These are phyloP conservation scores for Serinus canaria DNA, from an alignment of 2,113 vertebrate genomes.

Conservation along the genomic window DNA sequence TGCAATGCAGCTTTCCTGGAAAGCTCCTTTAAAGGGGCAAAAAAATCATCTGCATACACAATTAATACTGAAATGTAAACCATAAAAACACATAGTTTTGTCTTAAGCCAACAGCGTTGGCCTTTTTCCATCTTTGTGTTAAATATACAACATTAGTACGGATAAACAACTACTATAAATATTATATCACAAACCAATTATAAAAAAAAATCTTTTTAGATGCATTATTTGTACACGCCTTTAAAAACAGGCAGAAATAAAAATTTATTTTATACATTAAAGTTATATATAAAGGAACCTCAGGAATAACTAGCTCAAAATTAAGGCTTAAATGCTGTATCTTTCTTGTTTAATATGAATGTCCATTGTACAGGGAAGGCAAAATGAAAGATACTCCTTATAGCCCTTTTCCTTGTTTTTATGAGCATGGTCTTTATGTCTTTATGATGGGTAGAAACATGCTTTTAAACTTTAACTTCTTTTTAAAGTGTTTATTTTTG, in stretches of 20 bases:
- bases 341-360: not conserved
- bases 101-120: slow-evolving; percentile 36
- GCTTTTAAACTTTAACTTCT: not conserved
- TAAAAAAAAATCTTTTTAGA: not conserved
- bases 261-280: not conserved
- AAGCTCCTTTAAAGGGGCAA: not conserved
- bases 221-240: not conserved
- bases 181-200: not conserved
- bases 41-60: slow-evolving; percentile 2
- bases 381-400: not conserved
- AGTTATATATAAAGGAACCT: not conserved
- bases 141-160: slow-evolving; percentile 25
- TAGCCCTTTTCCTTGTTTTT: not conserved
- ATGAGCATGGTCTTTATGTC: not conserved
- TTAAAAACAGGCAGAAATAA: not conserved
- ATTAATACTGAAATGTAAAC: slow-evolving; percentile 44
- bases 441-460: not conserved
- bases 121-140: slow-evolving; percentile 2
- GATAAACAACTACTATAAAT: slow-evolving; percentile 35
- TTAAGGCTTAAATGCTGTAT: not conserved
- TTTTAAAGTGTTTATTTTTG: not conserved
- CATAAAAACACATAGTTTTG: slow-evolving; percentile 12
- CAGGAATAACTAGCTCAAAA: not conserved
- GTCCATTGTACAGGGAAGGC: not conserved
- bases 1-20: not conserved